Evolutionary conservation across 2,797 vertebrate genomes (phyloP).

Genomic region (Melanotaenia boesemani): DNA sequence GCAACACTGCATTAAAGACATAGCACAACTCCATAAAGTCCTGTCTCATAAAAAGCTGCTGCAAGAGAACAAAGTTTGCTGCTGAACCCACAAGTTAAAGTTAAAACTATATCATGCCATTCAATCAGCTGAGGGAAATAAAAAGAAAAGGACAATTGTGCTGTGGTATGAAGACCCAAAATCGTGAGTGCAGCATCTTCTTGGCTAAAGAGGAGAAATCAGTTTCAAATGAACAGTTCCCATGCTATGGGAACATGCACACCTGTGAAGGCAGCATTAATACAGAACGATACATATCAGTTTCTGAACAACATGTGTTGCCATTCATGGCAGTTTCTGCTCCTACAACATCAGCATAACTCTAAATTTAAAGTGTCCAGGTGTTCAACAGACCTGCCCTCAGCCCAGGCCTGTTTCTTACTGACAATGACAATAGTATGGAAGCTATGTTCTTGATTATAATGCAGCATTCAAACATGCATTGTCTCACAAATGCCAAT

Average conservation of each 20-base stretch:
- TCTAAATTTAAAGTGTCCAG: neutral
- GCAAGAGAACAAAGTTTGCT: neutral
- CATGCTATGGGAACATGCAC: neutral
- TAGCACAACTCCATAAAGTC: too few relatives aligned
- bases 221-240: neutral
- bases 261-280: neutral
- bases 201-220: neutral
- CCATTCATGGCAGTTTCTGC: neutral
- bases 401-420: neutral
- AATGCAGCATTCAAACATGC: too few relatives aligned
- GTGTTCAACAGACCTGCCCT: neutral
- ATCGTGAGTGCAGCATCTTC: neutral
- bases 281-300: neutral
- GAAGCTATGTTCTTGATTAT: too few relatives aligned
- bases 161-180: neutral
- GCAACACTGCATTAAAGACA: neutral
- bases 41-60: neutral
- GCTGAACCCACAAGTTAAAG: neutral
- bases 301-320: neutral
- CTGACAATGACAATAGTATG: too few relatives aligned
- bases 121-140: neutral
- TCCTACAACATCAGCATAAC: neutral
- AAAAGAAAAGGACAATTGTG: neutral
- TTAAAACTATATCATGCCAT: neutral
- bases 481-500: too few relatives aligned